Evolutionary conservation across 2,797 vertebrate species (phyloP).

Genomic region (Epinephelus awoara): DNA sequence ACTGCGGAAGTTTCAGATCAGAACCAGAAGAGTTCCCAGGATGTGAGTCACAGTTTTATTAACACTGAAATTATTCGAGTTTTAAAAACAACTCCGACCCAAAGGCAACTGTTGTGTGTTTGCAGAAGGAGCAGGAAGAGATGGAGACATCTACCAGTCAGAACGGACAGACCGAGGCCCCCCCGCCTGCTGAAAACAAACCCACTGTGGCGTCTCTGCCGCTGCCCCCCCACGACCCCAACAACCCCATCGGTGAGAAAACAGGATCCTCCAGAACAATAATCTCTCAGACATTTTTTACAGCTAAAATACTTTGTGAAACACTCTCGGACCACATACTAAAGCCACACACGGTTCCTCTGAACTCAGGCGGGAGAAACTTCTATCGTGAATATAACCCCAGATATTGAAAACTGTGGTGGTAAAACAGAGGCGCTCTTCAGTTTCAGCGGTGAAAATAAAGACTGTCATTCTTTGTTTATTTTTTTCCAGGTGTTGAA

Average conservation of each 20-base stretch:
- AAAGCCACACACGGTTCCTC: too few relatives aligned
- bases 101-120: too few relatives aligned
- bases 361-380: too few relatives aligned
- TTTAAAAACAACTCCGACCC: too few relatives aligned
- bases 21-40: not conserved
- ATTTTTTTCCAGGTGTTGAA: constrained; percentile 89
- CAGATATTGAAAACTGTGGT: too few relatives aligned
- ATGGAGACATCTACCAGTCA: constrained; percentile 28
- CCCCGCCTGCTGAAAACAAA: constrained; percentile 57
- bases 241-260: constrained; percentile 91
- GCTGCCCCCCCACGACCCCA: constrained; percentile 90
- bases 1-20: constrained; percentile 33
- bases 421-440: too few relatives aligned
- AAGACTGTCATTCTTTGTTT: not conserved
- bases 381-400: too few relatives aligned
- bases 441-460: too few relatives aligned
- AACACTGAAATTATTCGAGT: too few relatives aligned
- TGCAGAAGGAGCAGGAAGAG: constrained; percentile 23
- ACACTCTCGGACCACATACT: too few relatives aligned
- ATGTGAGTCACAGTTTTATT: constrained; percentile 25
- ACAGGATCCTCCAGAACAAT: not conserved
- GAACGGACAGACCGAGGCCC: not conserved
- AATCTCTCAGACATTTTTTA: too few relatives aligned
- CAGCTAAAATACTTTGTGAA: too few relatives aligned
- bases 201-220: constrained; percentile 67